phyloP scores from a whole-genome alignment of 2,888 invertebrate species.

The Pilophorus perplexus region DNA sequence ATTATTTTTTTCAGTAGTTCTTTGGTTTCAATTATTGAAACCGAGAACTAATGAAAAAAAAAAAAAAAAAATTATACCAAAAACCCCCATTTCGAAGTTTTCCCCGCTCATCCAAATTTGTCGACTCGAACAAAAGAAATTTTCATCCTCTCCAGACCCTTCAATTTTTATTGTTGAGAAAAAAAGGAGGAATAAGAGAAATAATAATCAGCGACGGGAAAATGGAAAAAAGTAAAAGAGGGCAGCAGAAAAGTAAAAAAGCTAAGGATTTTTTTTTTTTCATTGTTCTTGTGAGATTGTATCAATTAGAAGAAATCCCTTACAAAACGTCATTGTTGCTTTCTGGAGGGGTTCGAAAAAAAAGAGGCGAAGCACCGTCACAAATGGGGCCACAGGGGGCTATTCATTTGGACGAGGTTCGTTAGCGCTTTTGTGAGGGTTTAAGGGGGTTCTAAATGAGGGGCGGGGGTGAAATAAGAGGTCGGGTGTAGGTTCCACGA shows the following conservation, averaged over 20 bases:
- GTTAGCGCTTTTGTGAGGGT: slow-evolving; percentile 34
- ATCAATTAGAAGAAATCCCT: slow-evolving; percentile 40
- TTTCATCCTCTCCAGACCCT: too few species aligned
- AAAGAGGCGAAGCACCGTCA: neutral
- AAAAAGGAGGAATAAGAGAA: neutral
- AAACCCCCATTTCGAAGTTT: too few species aligned
- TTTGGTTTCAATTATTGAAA: too few species aligned
- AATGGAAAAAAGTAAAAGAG: neutral
- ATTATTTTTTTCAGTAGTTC: too few species aligned
- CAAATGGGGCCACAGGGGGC: slow-evolving; percentile 7
- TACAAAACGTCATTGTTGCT: slow-evolving; percentile 40
- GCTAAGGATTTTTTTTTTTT: neutral
- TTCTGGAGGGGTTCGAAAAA: slow-evolving; percentile 3
- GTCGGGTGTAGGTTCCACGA: neutral
- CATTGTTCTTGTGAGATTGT: slow-evolving; percentile 39
- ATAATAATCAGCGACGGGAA: neutral
- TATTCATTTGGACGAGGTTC: slow-evolving; percentile 37
- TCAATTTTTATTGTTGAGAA: slow-evolving; percentile 16
- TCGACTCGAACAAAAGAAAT: too few species aligned
- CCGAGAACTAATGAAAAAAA: too few species aligned
- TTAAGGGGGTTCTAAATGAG: neutral
- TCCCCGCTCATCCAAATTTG: too few species aligned
- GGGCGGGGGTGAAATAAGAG: neutral
- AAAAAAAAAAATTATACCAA: too few species aligned
- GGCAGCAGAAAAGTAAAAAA: neutral